A percentile compares a stretch with the other conserved stretches of the same genome.
These are phyloP conservation scores for Danio albolineatus DNA, from an alignment of 2,797 vertebrate species.

Conservation along the genomic window DNA sequence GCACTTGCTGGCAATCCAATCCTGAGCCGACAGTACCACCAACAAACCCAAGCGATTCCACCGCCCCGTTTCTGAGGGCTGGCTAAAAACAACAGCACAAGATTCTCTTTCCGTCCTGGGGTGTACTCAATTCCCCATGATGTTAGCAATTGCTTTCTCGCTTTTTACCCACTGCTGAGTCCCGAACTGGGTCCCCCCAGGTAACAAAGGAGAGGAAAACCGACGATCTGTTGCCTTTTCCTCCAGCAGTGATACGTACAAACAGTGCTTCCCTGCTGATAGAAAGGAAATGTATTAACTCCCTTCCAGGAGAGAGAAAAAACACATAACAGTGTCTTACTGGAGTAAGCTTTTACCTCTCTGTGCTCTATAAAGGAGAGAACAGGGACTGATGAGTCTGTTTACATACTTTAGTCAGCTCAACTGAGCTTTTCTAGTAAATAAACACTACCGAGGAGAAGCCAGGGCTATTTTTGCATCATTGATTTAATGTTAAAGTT, in stretches of 20 bases:
- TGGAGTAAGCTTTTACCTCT: constrained; percentile 42
- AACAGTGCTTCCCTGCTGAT: constrained; percentile 58
- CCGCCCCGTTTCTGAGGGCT: neutral
- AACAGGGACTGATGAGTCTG: constrained; percentile 23
- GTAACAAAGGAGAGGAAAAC: constrained; percentile 54
- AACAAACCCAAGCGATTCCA: constrained; percentile 57
- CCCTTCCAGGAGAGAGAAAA: constrained; percentile 48
- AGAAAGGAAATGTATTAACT: constrained; percentile 59
- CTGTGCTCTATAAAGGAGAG: neutral
- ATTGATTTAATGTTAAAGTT: neutral
- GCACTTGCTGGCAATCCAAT: constrained; percentile 65
- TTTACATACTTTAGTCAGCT: constrained; percentile 36
- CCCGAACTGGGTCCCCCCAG: constrained; percentile 42
- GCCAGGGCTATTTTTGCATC: neutral
- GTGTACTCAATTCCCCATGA: constrained; percentile 60
- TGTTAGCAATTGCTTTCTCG: constrained; percentile 59
- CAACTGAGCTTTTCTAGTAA: constrained; percentile 15
- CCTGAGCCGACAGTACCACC: constrained; percentile 56
- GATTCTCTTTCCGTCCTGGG: constrained; percentile 52
- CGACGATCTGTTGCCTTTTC: constrained; percentile 45
- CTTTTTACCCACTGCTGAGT: constrained; percentile 58
- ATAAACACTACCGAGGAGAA: constrained; percentile 1
- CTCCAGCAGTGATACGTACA: constrained; percentile 56
- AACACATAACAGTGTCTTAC: constrained; percentile 29
- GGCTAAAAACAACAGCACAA: constrained; percentile 52